Base-by-base conservation (phyloP, 2,888 invertebrate species). In the Marronus borbonicus region DNA sequence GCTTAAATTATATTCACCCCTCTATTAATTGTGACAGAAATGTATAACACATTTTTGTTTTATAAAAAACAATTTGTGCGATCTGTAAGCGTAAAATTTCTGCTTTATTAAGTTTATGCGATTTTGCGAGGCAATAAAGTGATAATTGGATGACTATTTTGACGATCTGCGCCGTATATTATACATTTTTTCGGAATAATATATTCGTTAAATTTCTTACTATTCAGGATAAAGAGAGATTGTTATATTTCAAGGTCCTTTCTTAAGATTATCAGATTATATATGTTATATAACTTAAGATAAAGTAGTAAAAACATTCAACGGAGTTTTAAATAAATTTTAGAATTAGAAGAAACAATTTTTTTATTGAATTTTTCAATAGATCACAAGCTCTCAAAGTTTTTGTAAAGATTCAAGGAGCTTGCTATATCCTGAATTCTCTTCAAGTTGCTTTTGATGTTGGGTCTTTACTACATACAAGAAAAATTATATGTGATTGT, bases 1-100 rank as follows among this genome's bases (percentile, higher is more conserved):
- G 86, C 86, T 86, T 85, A 86, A 87, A 88, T 87, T 84, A 83
- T 83, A 83, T 84, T 82, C 78, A 78, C 78, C 78, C 78, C 76
- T 49, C 66, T 66, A 75, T 75, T 78, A 78, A 78, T 76, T 65
- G 78, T 78, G 78, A 78, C 78, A 75, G 78, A 78, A 75, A 76
- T 74, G 68, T 78, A 78, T 76, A 78, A 78, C 74, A 78, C 74
- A 78, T 78, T 76, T 78, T 68, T 78, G 75, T 78, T 75, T 75
- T 62, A 69, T 69, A 75, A 78, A 78, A 77, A 70, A 69, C 70
- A 70, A 39, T 70, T 52, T 69, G 52, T 44, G 12, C 14, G 39
- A 17, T 28, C 64, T 50, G 64, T 76, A 76, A 65, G 62, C 76
- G 65, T 66, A 50, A 76, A 76, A 66, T 55, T 52, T 76, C 50